phyloP scores from a whole-genome alignment of 2,797 vertebrate genomes.

The Squalus acanthias region DNA sequence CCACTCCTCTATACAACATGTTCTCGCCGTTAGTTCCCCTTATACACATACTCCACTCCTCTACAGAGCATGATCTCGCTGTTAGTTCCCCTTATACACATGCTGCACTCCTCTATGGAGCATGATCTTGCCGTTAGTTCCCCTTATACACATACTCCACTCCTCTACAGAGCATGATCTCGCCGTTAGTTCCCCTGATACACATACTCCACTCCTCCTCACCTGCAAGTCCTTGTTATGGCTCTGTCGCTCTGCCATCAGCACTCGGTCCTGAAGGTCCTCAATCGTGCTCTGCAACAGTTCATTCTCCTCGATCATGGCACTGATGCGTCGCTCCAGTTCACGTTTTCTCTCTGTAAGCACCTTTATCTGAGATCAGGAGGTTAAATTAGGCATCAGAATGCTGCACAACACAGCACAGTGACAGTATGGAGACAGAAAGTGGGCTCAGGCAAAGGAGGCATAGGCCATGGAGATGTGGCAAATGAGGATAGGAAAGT shows the following conservation, averaged over 20 bases:
- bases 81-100: neutral
- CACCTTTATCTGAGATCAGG: conserved; percentile 78
- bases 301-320: conserved; percentile 82
- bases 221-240: conserved; percentile 91
- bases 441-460: neutral
- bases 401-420: conserved; percentile 33
- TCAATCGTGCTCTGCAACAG: conserved; percentile 82
- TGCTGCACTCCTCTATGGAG: neutral
- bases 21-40: neutral
- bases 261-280: conserved; percentile 77
- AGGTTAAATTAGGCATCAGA: conserved; percentile 6
- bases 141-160: neutral
- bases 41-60: neutral
- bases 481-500: conserved; percentile 42
- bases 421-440: conserved; percentile 43
- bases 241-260: conserved; percentile 79
- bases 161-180: neutral
- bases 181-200: neutral
- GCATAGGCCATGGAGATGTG: neutral
- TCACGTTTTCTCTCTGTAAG: conserved; percentile 87
- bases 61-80: neutral
- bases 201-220: conserved; percentile 36
- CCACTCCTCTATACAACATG: neutral
- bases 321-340: conserved; percentile 74
- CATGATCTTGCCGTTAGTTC: neutral